Evolutionary conservation across 2,113 vertebrate species (phyloP), one percentile per base, ranked within the genome.

Genomic region (Sula dactylatra): DNA sequence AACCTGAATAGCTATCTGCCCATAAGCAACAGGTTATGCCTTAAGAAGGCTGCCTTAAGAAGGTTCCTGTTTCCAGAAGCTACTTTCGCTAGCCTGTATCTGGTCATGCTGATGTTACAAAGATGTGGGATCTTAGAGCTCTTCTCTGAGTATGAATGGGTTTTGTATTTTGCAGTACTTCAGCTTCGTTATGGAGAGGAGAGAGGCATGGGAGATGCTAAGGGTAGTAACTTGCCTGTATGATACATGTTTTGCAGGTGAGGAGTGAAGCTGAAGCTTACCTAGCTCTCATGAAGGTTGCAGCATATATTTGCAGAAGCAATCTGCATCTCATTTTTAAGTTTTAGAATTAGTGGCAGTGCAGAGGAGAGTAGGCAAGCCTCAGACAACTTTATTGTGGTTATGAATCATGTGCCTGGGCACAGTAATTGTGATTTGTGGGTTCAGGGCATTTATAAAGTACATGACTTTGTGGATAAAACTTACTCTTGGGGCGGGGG

Each of bases 1-100:
- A 79, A 49, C 90, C 90, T 62, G 61, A 83, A 62, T 65, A 58
- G 82, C 87, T 91, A 90, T 90, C 95, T 95, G 93, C 58, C 76
- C n/a, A 34, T 87, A 91, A 95, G 56, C 64, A 89, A 54, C 34
- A 50, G 54, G 72, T 79, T 71, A 65, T 82, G 83, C 74, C 40
- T 58, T 52, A 52, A 52, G n/a, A 45, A 8, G 16, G 16, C 44
- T 82, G 83, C 72, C 40, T 59, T 55, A 55, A 55, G 44, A 62
- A 69, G 34, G 16, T 12, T 40, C 2, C 17, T 18, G 17, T 80
- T 67, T 66, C 47, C 32, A n/a, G 62, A 73, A 82, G 66, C 82
- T 79, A 16, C n/a, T 76, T 94, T 90, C 11, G 66, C 36, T 38
- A 62, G 54, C 16, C 13, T 82, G 8, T 62, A 4, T 50, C 17